Base-by-base conservation (phyloP, 1,140 invertebrate species). In the Drosophila jambulina region DNA sequence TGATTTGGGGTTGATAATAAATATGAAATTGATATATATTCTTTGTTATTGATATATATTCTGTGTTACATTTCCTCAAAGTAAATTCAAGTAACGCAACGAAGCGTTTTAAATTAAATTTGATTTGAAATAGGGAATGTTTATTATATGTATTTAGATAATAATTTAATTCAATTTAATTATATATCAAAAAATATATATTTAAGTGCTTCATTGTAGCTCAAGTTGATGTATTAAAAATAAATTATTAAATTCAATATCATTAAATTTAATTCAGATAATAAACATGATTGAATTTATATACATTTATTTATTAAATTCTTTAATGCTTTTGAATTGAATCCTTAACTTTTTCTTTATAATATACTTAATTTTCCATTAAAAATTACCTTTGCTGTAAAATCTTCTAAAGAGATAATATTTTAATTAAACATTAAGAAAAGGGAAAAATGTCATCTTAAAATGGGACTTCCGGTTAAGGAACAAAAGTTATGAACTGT, bases 401-500 rank as follows among this genome's bases (percentile, higher is more conserved):
- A 19, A 32, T 32, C 15, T 23, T 9, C 15, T 23, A 49, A 48
- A 17, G 17, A 40, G 34, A 42, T 42, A 64, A 59, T 13, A 7
- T 42, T 42, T 43, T 25, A n/a, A 34, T 43, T 25, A 23, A 38
- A 54, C 21, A 36, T 17, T 13, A 25, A 34, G n/a, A 15, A 23
- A 5, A 1, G 2, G 2, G 10, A 12, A 64, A 23, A 68, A 17
- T 68, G 21, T 42, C 17, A 32, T 34, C 8, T 13, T 17, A 15
- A 60, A 60, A 25, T 49, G 6, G 17, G 21, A 36, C 40, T 13
- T 38, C 9, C 34, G 13, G 3, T 17, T 42, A 19, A 1, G 21
- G 12, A 13, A 13, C 34, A 54, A 38, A 54, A 54, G n/a, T n/a
- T 56, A 56, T 56, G 8, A 38, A 38, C 34, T 36, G 8, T 17